Evolutionary conservation across 2,797 vertebrate species (phyloP).

Genomic region (Microctenopoma stevenorrisi): DNA sequence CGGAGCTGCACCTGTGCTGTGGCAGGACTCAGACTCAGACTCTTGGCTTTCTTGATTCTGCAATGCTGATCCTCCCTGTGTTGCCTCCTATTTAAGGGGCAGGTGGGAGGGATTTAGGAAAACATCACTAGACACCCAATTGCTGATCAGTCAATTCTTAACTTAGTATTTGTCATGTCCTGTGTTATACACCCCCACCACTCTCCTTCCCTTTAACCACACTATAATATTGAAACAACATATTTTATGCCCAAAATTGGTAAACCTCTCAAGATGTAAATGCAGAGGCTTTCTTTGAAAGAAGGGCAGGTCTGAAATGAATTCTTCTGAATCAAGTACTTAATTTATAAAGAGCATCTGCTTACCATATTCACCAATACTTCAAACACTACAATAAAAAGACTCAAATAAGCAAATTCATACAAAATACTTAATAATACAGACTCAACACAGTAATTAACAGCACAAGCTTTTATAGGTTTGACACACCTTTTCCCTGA

Average conservation of each 20-base stretch:
- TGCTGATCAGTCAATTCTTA: constrained; percentile 11
- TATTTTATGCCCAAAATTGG: constrained; percentile 50
- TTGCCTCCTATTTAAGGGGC: constrained; percentile 41
- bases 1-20: constrained; percentile 22
- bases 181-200: constrained; percentile 41
- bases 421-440: too few relatives aligned
- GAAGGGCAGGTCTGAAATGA: background rate
- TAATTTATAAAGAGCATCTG: background rate
- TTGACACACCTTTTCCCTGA: too few relatives aligned
- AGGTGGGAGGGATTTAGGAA: constrained; percentile 57
- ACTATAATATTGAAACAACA: background rate
- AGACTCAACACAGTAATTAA: too few relatives aligned
- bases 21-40: constrained; percentile 6
- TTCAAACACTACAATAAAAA: background rate
- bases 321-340: background rate
- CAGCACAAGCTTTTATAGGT: too few relatives aligned
- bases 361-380: too few relatives aligned
- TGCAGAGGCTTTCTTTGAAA: background rate
- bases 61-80: constrained; percentile 12
- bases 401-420: background rate
- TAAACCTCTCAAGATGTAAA: background rate
- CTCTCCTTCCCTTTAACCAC: constrained; percentile 5
- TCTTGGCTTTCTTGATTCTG: constrained; percentile 15
- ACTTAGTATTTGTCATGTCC: constrained; percentile 57
- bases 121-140: constrained; percentile 15